Conservation (phyloP, 2,113 vertebrate species). For the Gadus chalcogrammus region DNA sequence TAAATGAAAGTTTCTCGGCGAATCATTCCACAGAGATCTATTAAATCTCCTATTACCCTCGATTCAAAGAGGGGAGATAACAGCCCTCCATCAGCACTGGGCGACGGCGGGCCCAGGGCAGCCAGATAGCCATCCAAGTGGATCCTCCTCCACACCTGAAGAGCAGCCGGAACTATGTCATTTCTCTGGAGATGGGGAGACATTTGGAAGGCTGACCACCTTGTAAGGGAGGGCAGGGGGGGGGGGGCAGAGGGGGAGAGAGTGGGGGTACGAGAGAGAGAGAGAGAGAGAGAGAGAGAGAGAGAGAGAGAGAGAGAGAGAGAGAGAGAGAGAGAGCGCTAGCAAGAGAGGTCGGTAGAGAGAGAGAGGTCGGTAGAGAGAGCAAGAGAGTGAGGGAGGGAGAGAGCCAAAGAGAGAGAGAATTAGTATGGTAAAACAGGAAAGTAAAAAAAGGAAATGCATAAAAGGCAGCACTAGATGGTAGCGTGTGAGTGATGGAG, state of each 20-base stretch:
- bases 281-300: too few relatives aligned
- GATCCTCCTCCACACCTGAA: conserved; percentile 19
- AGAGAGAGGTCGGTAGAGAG: too few relatives aligned
- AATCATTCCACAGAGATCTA: conserved; percentile 50
- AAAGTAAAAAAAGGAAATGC: not conserved
- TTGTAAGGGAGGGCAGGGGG: not conserved
- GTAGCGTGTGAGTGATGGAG: not conserved
- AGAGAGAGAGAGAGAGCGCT: too few relatives aligned
- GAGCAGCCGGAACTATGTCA: not conserved
- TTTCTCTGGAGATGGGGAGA: too few relatives aligned
- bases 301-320: too few relatives aligned
- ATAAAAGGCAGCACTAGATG: not conserved
- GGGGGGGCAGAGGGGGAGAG: not conserved
- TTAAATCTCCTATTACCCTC: conserved; percentile 47
- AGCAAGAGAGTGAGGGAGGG: conserved; percentile 6
- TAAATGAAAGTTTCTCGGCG: conserved; percentile 48
- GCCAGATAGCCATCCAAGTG: conserved; percentile 47
- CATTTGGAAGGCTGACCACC: not conserved
- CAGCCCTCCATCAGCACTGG: conserved; percentile 31
- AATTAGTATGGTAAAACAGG: too few relatives aligned
- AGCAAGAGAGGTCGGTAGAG: too few relatives aligned
- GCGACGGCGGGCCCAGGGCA: conserved; percentile 21
- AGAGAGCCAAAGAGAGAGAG: not conserved
- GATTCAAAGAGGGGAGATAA: conserved; percentile 44
- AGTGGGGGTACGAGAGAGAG: not conserved